These are phyloP conservation scores for Onthophagus sagittarius DNA, from an alignment of 2,888 invertebrate genomes.

Conservation along the genomic window DNA sequence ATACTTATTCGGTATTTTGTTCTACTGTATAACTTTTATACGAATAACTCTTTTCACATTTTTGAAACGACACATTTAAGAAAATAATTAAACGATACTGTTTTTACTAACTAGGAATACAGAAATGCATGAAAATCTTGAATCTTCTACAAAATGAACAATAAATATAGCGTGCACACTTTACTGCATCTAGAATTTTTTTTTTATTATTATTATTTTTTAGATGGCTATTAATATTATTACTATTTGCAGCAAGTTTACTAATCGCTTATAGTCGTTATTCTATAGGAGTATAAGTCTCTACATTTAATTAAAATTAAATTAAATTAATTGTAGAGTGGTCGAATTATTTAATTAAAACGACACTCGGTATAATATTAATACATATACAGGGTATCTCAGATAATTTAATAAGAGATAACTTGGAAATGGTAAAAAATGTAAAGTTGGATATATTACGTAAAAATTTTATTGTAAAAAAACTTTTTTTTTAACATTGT, in stretches of 20 bases:
- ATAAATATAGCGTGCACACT: neutral
- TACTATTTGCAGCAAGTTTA: neutral
- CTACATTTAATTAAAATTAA: neutral
- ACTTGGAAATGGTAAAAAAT: no score
- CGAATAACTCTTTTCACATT: neutral
- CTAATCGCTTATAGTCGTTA: neutral
- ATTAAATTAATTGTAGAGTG: neutral
- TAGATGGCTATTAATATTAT: neutral
- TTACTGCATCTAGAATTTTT: neutral
- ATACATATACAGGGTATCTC: no score
- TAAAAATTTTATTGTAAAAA: no score
- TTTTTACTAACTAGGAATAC: neutral
- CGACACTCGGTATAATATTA: neutral
- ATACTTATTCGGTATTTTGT: constrained; percentile 12
- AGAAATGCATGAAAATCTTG: neutral
- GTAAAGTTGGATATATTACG: no score
- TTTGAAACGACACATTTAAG: neutral
- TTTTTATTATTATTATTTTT: neutral
- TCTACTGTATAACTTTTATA: neutral
- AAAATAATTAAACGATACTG: neutral
- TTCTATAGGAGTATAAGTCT: neutral
- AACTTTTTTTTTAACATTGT: no score
- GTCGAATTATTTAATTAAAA: neutral
- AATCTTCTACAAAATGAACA: neutral
- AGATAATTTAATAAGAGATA: no score